Evolutionary conservation across 2,797 vertebrate genomes (phyloP).

Genomic region (Typhlichthys eigenmanni): DNA sequence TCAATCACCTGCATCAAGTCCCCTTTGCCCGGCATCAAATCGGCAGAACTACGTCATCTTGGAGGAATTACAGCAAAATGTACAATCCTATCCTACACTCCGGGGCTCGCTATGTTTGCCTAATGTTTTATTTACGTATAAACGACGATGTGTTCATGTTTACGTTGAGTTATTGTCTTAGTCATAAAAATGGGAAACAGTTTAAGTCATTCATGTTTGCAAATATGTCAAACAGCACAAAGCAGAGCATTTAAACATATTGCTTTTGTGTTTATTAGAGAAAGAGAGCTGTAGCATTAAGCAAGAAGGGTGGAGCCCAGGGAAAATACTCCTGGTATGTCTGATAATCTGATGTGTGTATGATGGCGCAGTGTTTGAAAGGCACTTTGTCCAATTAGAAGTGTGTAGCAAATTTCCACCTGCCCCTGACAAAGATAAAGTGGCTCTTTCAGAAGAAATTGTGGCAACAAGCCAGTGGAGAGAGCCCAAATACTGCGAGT

Average conservation of each 20-base stretch:
- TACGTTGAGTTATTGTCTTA: constrained; percentile 1
- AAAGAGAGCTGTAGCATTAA: constrained; percentile 27
- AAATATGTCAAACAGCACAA: not conserved
- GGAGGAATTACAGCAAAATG: constrained; percentile 56
- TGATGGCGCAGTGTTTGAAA: constrained; percentile 84
- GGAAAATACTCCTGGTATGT: constrained; percentile 63
- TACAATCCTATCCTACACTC: constrained; percentile 35
- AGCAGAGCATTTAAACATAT: not conserved
- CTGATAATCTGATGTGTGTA: constrained; percentile 78
- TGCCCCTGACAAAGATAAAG: constrained; percentile 92
- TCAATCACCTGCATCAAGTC: constrained; percentile 75
- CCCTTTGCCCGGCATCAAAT: constrained; percentile 68
- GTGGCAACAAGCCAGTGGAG: constrained; percentile 83
- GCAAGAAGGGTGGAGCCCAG: constrained; percentile 25
- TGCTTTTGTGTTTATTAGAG: not conserved
- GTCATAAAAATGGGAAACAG: too few species aligned
- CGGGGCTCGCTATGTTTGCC: constrained; percentile 40
- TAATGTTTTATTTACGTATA: constrained; percentile 23
- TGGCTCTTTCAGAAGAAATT: constrained; percentile 86
- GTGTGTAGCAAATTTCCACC: constrained; percentile 87
- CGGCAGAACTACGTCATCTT: constrained; percentile 61
- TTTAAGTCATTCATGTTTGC: not conserved
- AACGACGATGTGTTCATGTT: constrained; percentile 29
- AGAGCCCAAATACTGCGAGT: constrained; percentile 81
- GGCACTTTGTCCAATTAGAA: constrained; percentile 96